phyloP scores from a whole-genome alignment of 2,797 vertebrate species.

The Xyrichtys novacula region DNA sequence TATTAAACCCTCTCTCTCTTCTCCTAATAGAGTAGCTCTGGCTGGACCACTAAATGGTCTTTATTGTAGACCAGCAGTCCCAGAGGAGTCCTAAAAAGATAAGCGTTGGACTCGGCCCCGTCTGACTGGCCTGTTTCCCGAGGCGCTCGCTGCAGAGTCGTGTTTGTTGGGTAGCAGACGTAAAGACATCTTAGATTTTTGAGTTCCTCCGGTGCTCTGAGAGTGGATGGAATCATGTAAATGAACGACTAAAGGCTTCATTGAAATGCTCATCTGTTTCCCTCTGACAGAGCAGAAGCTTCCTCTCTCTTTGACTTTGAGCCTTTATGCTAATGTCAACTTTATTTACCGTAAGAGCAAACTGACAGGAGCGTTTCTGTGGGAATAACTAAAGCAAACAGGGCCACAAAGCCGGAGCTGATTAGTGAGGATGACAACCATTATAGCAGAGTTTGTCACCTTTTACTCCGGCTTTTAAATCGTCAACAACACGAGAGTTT shows the following conservation, averaged over 20 bases:
- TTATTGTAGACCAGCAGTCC: constrained; percentile 31
- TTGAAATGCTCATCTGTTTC: constrained; percentile 66
- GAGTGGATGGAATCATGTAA: constrained; percentile 55
- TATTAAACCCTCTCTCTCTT: background rate
- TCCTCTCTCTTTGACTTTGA: constrained; percentile 64
- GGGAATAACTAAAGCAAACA: constrained; percentile 61
- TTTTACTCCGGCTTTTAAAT: constrained; percentile 33
- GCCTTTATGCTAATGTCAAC: constrained; percentile 63
- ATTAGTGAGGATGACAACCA: constrained; percentile 64
- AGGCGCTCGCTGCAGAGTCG: constrained; percentile 27
- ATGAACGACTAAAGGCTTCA: constrained; percentile 60
- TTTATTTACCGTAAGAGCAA: constrained; percentile 60
- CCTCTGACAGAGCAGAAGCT: constrained; percentile 45
- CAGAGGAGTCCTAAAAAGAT: constrained; percentile 49
- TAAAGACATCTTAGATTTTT: constrained; percentile 49
- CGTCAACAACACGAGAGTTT: no score
- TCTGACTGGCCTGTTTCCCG: constrained; percentile 40
- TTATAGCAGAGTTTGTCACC: constrained; percentile 28
- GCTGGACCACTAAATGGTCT: constrained; percentile 7
- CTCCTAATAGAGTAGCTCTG: constrained; percentile 13
- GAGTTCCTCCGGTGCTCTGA: constrained; percentile 38
- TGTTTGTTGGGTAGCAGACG: constrained; percentile 52
- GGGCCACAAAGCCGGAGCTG: constrained; percentile 45
- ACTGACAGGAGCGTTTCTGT: constrained; percentile 54
- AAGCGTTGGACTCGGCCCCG: constrained; percentile 47